Evolutionary conservation across 2,888 invertebrate genomes (phyloP).

Genomic region (Syrista parreyssii): DNA sequence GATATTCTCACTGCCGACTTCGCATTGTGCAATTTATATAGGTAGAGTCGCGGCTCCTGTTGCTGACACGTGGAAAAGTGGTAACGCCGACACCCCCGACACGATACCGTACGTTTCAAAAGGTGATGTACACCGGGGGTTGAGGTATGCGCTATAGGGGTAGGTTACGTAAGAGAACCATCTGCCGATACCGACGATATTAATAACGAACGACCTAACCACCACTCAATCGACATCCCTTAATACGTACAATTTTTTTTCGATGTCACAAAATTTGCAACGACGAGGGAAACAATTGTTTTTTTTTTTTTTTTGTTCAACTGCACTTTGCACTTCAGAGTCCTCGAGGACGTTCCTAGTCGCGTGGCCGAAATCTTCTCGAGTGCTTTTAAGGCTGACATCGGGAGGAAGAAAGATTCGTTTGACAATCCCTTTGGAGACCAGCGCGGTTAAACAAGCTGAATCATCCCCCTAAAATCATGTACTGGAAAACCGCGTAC

Average conservation of each 20-base stretch:
- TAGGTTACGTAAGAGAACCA: not conserved
- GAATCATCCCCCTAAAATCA: not conserved
- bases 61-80: constrained; percentile 15
- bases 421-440: not conserved
- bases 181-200: not conserved
- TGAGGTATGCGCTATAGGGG: not conserved
- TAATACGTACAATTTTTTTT: too few relatives aligned
- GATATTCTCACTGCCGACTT: constrained; percentile 13
- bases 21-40: constrained; percentile 32
- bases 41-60: constrained; percentile 27
- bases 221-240: not conserved
- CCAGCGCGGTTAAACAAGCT: not conserved
- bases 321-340: not conserved
- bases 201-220: not conserved
- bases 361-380: not conserved
- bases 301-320: not conserved
- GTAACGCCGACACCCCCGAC: not conserved
- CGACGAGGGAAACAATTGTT: not conserved
- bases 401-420: not conserved
- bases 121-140: not conserved
- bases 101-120: not conserved
- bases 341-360: not conserved
- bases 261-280: not conserved
- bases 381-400: not conserved
- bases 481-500: not conserved